Evolutionary conservation across 2,888 invertebrate genomes (phyloP).

Genomic region (Shargacucullia verbasci): DNA sequence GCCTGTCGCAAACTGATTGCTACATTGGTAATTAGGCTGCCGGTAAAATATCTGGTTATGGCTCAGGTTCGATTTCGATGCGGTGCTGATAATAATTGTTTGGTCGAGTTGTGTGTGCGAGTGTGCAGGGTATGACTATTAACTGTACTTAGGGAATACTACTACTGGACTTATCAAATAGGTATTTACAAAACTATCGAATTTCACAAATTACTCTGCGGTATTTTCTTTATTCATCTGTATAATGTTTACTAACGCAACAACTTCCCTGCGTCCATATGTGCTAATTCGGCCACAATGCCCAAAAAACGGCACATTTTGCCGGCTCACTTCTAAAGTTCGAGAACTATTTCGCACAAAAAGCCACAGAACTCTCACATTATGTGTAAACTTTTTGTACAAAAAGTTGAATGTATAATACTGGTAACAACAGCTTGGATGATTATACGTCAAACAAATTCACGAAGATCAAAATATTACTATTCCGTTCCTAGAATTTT

Average conservation of each 20-base stretch:
- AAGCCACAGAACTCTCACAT: slow-evolving; percentile 50
- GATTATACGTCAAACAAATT: slow-evolving; percentile 29
- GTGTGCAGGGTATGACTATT: no score
- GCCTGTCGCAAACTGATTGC: no score
- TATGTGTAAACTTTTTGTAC: slow-evolving; percentile 48
- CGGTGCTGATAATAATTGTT: no score
- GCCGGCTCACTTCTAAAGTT: slow-evolving; percentile 47
- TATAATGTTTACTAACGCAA: slow-evolving; percentile 20
- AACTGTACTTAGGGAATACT: no score
- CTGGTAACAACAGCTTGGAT: slow-evolving; percentile 29
- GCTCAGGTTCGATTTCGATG: no score
- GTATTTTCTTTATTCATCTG: background rate
- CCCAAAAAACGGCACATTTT: slow-evolving; percentile 44
- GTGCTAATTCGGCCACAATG: slow-evolving; percentile 20
- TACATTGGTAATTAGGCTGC: no score
- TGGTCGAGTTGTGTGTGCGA: no score
- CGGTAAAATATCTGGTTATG: no score
- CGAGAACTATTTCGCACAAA: slow-evolving; percentile 49
- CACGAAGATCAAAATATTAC: background rate
- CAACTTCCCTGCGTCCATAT: slow-evolving; percentile 39
- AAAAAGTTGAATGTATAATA: slow-evolving; percentile 54
- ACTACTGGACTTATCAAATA: no score
- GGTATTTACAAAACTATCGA: no score
- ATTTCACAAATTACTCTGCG: no score
- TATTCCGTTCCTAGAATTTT: no score